Percentiles rank a stretch among this genome's conserved stretches.
phyloP scores from a whole-genome alignment of 2,888 invertebrate genomes.

The Caradrina kadenii region DNA sequence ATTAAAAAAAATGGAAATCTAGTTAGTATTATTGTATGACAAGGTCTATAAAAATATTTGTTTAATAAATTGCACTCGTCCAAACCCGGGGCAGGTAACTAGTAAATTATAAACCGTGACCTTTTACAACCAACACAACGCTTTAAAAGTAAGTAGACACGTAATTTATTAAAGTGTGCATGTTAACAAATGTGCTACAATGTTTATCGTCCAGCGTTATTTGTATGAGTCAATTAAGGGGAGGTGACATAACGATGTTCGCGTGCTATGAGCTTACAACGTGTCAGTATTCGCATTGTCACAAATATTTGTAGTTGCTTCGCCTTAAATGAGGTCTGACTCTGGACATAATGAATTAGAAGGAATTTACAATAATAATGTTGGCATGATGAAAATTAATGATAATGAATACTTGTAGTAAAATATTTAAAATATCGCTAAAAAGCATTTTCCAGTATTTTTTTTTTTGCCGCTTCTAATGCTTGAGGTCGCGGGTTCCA shows the following conservation, averaged over 20 bases:
- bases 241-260: constrained; percentile 21
- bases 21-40: too few species aligned
- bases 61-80: too few species aligned
- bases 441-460: too few species aligned
- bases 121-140: not conserved
- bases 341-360: not conserved
- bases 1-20: too few species aligned
- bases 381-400: too few species aligned
- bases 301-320: constrained; percentile 28
- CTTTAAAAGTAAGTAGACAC: not conserved
- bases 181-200: constrained; percentile 14
- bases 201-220: constrained; percentile 16
- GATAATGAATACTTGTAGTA: too few species aligned
- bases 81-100: not conserved
- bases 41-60: too few species aligned
- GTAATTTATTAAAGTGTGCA: constrained; percentile 20
- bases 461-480: too few species aligned
- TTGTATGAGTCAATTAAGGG: constrained; percentile 39
- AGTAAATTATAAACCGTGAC: constrained; percentile 18
- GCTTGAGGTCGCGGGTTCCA: too few species aligned
- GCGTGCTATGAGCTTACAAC: constrained; percentile 28
- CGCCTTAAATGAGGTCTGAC: not conserved
- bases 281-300: constrained; percentile 15
- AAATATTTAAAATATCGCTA: too few species aligned
- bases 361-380: not conserved